phyloP scores from a whole-genome alignment of 2,888 invertebrate species.

The Dryomyza anilis region DNA sequence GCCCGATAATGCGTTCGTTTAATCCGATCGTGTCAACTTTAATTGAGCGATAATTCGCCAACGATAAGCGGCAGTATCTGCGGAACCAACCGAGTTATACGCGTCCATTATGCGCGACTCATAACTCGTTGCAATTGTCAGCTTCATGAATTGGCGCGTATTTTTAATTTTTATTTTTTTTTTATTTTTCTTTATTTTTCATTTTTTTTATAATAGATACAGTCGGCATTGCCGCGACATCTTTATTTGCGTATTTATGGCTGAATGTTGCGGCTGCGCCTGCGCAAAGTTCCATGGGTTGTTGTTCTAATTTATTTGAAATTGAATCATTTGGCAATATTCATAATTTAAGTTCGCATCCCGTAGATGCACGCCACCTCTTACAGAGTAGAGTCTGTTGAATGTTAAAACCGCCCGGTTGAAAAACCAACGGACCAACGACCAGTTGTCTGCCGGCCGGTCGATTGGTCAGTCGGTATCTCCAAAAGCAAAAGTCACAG shows the following conservation, averaged over 20 bases:
- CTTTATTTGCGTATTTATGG: conserved; percentile 9
- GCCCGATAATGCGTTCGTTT: background rate
- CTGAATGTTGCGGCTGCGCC: background rate
- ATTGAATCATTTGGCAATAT: conserved; percentile 61
- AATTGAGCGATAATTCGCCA: conserved; percentile 17
- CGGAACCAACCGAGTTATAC: background rate
- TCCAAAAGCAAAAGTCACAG: conserved; percentile 27
- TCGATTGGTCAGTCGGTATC: conserved; percentile 12
- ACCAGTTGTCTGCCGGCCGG: too few relatives aligned
- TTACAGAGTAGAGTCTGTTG: too few relatives aligned
- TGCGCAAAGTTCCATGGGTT: background rate
- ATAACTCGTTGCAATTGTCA: conserved; percentile 13
- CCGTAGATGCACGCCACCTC: background rate
- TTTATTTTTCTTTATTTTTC: too few relatives aligned
- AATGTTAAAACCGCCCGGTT: too few relatives aligned
- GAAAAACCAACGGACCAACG: too few relatives aligned
- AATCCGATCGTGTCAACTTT: conserved; percentile 11
- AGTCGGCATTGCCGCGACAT: conserved; percentile 12
- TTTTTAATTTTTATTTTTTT: too few relatives aligned
- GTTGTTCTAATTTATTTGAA: conserved; percentile 53
- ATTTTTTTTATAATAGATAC: too few relatives aligned
- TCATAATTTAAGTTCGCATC: conserved; percentile 54
- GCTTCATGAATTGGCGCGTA: conserved; percentile 24
- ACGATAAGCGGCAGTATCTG: background rate
- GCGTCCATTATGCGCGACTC: background rate